Evolutionary conservation across 2,113 vertebrate species (phyloP).

Genomic region (Pangasianodon hypophthalmus): DNA sequence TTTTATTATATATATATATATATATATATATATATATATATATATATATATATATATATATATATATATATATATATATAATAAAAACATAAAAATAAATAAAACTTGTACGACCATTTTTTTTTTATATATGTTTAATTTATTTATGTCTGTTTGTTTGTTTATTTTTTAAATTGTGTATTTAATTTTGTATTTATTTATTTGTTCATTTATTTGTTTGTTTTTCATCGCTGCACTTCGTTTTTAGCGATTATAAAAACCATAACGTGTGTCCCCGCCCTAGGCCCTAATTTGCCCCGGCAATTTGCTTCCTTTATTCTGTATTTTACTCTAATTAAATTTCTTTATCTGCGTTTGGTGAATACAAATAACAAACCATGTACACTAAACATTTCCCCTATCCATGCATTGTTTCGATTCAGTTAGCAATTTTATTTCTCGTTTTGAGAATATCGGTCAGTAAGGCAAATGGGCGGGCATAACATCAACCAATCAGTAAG

Average conservation of each 20-base stretch:
- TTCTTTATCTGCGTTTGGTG: background rate
- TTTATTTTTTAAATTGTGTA: background rate
- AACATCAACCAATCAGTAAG: conserved; percentile 40
- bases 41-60: no score
- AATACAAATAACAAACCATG: background rate
- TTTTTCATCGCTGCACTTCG: no score
- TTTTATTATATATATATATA: background rate
- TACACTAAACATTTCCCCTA: background rate
- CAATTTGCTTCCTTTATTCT: background rate
- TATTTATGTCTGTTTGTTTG: no score
- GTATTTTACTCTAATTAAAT: background rate
- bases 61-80: no score
- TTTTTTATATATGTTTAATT: background rate
- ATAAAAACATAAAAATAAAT: no score
- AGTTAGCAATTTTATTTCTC: background rate
- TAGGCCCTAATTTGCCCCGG: background rate
- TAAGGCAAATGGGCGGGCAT: conserved; percentile 67
- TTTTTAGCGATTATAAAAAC: background rate
- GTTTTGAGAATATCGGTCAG: conserved; percentile 71
- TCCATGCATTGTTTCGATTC: background rate
- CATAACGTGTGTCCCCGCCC: background rate
- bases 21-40: no score
- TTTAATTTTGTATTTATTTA: background rate
- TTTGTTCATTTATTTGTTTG: background rate
- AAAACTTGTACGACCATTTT: no score